These are phyloP conservation scores for Hydra vulgaris DNA, from an alignment of 30 jellyfish, hydroid and myxozoan genomes.

Conservation along the genomic window DNA sequence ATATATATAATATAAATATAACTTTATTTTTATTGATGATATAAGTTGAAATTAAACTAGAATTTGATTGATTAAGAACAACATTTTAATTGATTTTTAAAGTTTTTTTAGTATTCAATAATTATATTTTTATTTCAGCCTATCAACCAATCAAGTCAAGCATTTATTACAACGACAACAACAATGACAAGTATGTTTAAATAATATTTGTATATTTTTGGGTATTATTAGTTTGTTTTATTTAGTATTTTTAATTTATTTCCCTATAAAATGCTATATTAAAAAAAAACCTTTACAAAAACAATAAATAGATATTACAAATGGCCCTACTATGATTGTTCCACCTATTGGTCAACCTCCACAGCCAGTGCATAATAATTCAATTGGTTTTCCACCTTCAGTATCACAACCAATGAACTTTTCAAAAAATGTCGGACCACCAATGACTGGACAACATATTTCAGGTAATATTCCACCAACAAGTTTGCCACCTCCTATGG, in stretches of 20 bases:
- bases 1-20: too few species aligned
- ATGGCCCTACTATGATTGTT: background rate
- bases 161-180: background rate
- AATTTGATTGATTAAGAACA: too few species aligned
- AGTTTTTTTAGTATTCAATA: too few species aligned
- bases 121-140: background rate
- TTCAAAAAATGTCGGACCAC: background rate
- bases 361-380: background rate
- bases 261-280: background rate
- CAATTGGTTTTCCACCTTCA: background rate
- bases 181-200: too few species aligned
- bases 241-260: too few species aligned
- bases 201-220: too few species aligned
- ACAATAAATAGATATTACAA: too few species aligned
- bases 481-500: slow-evolving; percentile 16
- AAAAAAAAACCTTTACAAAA: too few species aligned
- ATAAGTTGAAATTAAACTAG: too few species aligned
- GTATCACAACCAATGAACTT: background rate
- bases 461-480: slow-evolving; percentile 2
- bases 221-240: too few species aligned
- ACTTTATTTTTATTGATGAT: too few species aligned
- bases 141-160: background rate
- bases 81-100: too few species aligned
- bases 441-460: background rate
- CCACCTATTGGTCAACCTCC: slow-evolving; percentile 11